Evolutionary conservation across 2,888 invertebrate genomes (phyloP).

Genomic region (Lobophora halterata): DNA sequence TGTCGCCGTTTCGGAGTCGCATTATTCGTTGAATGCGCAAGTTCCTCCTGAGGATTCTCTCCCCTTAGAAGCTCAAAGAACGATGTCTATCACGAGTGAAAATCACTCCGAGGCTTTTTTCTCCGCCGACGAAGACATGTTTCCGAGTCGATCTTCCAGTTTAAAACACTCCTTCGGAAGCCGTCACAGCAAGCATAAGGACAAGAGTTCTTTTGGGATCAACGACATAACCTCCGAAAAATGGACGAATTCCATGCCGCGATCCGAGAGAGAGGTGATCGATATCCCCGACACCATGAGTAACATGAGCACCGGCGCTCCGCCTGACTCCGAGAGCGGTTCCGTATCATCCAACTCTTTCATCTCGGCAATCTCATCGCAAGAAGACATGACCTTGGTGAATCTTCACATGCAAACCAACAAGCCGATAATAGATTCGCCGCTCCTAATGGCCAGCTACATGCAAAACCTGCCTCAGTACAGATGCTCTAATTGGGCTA

Average conservation of each 20-base stretch:
- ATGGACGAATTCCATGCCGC: slow-evolving; percentile 62
- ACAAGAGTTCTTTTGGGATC: slow-evolving; percentile 81
- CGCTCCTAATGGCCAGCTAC: slow-evolving; percentile 96
- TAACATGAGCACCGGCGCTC: slow-evolving; percentile 64
- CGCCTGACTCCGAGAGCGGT: slow-evolving; percentile 87
- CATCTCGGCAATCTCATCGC: slow-evolving; percentile 94
- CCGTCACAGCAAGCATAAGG: slow-evolving; percentile 67
- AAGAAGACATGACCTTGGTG: slow-evolving; percentile 94
- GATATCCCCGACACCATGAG: slow-evolving; percentile 68
- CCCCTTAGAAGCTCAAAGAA: slow-evolving; percentile 86
- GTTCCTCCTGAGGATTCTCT: slow-evolving; percentile 80
- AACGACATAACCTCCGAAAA: slow-evolving; percentile 66
- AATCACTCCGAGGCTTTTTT: slow-evolving; percentile 96
- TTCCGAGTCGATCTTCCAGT: slow-evolving; percentile 85
- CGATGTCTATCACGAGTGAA: slow-evolving; percentile 93
- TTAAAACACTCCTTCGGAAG: slow-evolving; percentile 82
- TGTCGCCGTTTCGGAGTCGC: slow-evolving; percentile 84
- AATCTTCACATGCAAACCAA: slow-evolving; percentile 97
- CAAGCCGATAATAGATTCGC: slow-evolving; percentile 94
- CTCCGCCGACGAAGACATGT: slow-evolving; percentile 94
- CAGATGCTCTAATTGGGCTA: slow-evolving; percentile 87
- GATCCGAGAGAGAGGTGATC: slow-evolving; percentile 46
- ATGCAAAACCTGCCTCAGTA: slow-evolving; percentile 94
- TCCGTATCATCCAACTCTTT: slow-evolving; percentile 92
- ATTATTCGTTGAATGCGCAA: slow-evolving; percentile 83